These are phyloP conservation scores for Drosophila cardini DNA, from an alignment of 1,140 invertebrate species.

Conservation along the genomic window DNA sequence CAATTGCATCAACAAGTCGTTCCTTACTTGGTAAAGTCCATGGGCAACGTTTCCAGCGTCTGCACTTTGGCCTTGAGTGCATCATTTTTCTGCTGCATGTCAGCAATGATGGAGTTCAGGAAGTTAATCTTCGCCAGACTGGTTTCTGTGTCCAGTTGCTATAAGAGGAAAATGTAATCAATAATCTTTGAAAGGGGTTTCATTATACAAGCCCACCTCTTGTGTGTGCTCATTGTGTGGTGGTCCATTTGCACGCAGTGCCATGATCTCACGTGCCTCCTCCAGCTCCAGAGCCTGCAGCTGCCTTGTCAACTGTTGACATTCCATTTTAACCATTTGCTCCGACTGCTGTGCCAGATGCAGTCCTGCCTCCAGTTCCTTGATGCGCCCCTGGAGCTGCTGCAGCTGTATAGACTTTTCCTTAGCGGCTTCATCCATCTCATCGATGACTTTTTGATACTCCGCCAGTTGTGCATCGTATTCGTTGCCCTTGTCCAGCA, in stretches of 20 bases:
- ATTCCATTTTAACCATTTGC: slow-evolving; percentile 48
- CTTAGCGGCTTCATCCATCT: slow-evolving; percentile 68
- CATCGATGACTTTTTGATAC: slow-evolving; percentile 76
- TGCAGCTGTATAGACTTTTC: slow-evolving; percentile 47
- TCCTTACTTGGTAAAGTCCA: slow-evolving; percentile 71
- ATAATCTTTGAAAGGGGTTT: background rate
- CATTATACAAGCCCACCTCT: slow-evolving; percentile 35
- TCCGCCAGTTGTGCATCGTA: slow-evolving; percentile 58
- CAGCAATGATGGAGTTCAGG: slow-evolving; percentile 97
- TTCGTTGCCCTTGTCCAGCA: slow-evolving; percentile 60
- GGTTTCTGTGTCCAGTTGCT: slow-evolving; percentile 56
- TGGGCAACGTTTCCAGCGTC: slow-evolving; percentile 90
- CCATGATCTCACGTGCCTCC: slow-evolving; percentile 65
- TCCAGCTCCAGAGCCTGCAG: slow-evolving; percentile 59
- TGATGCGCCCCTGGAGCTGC: slow-evolving; percentile 49
- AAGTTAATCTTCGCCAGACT: slow-evolving; percentile 91
- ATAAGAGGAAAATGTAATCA: background rate
- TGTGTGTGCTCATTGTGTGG: background rate
- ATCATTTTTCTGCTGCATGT: slow-evolving; percentile 97
- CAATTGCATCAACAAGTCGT: background rate
- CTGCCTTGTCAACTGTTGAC: slow-evolving; percentile 53
- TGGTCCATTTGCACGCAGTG: slow-evolving; percentile 51
- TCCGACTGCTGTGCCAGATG: slow-evolving; percentile 44
- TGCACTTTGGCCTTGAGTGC: slow-evolving; percentile 91
- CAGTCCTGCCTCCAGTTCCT: slow-evolving; percentile 54